Evolutionary conservation across 2,888 invertebrate species (phyloP).

Genomic region (Melikaiella ostensackeni): DNA sequence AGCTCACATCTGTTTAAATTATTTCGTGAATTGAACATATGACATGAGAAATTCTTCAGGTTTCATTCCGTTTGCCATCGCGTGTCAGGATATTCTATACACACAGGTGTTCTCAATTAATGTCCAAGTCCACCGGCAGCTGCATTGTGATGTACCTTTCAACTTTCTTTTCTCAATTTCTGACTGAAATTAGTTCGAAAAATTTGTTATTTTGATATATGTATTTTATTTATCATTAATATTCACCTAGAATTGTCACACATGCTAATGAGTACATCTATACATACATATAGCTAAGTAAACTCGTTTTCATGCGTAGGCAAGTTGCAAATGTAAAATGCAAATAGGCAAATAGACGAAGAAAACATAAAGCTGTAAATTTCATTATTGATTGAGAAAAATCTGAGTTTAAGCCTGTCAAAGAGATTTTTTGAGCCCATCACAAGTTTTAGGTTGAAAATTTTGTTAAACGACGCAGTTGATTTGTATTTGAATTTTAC

Average conservation of each 20-base stretch:
- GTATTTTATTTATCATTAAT: background rate
- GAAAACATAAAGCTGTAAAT: background rate
- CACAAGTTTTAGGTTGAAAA: background rate
- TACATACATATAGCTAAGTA: background rate
- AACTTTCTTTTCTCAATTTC: conserved; percentile 14
- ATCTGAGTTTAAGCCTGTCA: background rate
- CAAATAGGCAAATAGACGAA: background rate
- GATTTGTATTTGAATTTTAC: background rate
- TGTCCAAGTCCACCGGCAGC: background rate
- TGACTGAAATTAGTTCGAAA: background rate
- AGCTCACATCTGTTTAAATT: background rate
- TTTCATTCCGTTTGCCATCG: background rate
- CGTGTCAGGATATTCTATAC: conserved; percentile 6
- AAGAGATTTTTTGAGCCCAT: background rate
- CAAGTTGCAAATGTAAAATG: background rate
- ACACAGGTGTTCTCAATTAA: conserved; percentile 13
- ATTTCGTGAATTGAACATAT: background rate
- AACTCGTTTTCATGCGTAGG: background rate
- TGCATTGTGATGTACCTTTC: background rate
- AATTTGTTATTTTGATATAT: background rate
- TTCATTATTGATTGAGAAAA: background rate
- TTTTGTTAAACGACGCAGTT: background rate
- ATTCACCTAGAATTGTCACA: background rate
- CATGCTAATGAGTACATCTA: background rate
- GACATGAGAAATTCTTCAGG: background rate